Evolutionary conservation across 2,113 vertebrate species (phyloP).

Genomic region (Agapornis roseicollis): DNA sequence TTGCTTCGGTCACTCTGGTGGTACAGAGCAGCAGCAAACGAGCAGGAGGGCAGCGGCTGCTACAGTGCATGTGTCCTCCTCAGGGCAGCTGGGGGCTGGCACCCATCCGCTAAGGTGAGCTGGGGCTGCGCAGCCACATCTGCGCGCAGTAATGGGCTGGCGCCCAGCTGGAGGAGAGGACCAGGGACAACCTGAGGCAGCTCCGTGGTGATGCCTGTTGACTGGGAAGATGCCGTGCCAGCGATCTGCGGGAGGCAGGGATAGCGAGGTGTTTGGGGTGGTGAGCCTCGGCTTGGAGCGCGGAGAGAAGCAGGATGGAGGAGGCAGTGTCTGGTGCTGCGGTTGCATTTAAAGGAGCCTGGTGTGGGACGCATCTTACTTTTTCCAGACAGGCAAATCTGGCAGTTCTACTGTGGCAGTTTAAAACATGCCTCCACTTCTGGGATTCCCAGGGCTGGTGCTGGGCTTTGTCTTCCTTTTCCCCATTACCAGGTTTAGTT

Average conservation of each 20-base stretch:
- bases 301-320: not conserved
- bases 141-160: not conserved
- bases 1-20: not conserved
- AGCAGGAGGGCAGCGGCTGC: not conserved
- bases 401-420: not conserved
- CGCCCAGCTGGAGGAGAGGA: not conserved
- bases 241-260: not conserved
- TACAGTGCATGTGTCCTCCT: rapidly evolving
- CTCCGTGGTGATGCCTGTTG: not conserved
- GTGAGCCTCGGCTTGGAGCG: not conserved
- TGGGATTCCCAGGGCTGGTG: not conserved
- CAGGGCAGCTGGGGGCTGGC: not conserved
- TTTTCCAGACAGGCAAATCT: not conserved
- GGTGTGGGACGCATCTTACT: rapidly evolving
- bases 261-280: not conserved
- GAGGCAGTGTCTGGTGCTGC: no score
- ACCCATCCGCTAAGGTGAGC: not conserved
- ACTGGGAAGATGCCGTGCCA: not conserved
- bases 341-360: not conserved
- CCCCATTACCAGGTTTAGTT: not conserved
- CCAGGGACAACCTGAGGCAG: not conserved
- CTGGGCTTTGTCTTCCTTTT: not conserved
- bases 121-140: no score
- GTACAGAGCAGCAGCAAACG: not conserved
- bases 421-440: not conserved